Conservation (phyloP, 2,113 vertebrate genomes). For the Sigmodon hispidus region DNA sequence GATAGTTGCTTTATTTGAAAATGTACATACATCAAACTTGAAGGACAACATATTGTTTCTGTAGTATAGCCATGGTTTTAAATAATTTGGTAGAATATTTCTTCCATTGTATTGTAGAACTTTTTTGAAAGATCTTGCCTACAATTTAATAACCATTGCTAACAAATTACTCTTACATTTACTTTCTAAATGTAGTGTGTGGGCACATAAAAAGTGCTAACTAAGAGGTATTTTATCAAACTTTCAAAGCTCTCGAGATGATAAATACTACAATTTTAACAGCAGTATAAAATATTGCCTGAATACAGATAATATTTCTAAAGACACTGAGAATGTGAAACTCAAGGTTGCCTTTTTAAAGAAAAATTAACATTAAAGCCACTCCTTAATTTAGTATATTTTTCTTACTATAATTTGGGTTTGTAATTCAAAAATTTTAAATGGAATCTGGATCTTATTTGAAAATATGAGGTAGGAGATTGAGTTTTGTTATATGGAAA, state of each 20-base stretch:
- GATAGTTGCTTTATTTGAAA: slow-evolving; percentile 35
- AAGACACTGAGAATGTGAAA: slow-evolving; percentile 34
- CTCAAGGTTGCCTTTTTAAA: neutral
- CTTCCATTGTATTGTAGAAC: neutral
- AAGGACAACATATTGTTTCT: neutral
- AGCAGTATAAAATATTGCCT: neutral
- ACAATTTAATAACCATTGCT: slow-evolving; percentile 38
- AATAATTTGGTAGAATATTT: slow-evolving; percentile 27
- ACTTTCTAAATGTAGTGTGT: neutral
- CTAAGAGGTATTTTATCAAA: slow-evolving; percentile 52
- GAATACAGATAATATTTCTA: slow-evolving; percentile 37
- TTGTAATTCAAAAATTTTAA: slow-evolving; percentile 41
- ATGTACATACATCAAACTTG: slow-evolving; percentile 15
- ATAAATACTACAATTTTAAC: slow-evolving; percentile 40
- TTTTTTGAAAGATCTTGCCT: slow-evolving; percentile 26
- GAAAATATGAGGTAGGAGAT: slow-evolving; percentile 21
- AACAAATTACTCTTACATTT: neutral
- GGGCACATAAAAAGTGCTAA: slow-evolving; percentile 18
- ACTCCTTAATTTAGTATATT: neutral
- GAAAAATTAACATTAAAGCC: neutral
- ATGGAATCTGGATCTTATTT: neutral
- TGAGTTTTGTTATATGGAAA: neutral
- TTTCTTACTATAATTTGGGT: neutral
- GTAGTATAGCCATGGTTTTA: neutral
- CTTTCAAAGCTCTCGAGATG: slow-evolving; percentile 23